These are phyloP conservation scores for Rhimphoctona megacephalus DNA, from an alignment of 2,888 invertebrate genomes.

Conservation along the genomic window DNA sequence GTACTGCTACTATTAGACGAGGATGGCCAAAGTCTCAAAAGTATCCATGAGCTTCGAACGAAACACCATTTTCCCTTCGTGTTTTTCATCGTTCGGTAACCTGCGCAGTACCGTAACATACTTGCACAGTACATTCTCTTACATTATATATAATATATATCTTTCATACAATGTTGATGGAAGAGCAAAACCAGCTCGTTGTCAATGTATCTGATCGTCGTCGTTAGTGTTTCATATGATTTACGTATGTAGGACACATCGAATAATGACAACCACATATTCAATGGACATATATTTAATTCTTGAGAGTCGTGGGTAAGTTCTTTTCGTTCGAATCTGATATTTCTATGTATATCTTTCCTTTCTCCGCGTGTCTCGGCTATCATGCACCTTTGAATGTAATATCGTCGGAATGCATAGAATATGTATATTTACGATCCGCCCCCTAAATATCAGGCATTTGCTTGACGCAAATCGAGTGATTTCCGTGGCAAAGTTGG, in stretches of 20 bases:
- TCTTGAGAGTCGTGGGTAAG: constrained; percentile 35
- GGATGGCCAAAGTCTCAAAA: constrained; percentile 42
- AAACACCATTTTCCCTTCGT: constrained; percentile 62
- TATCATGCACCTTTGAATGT: constrained; percentile 29
- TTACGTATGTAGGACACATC: constrained; percentile 53
- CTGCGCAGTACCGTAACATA: constrained; percentile 28
- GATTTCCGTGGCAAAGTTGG: constrained; percentile 71
- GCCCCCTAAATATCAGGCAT: constrained; percentile 62
- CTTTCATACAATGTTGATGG: constrained; percentile 6
- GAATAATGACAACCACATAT: constrained; percentile 38
- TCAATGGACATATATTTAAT: background rate
- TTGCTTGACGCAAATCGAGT: constrained; percentile 70
- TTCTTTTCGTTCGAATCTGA: constrained; percentile 2
- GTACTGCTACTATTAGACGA: constrained; percentile 1
- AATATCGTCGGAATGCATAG: constrained; percentile 28
- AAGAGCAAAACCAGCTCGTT: constrained; percentile 48
- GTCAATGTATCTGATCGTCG: constrained; percentile 58
- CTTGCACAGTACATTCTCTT: constrained; percentile 34
- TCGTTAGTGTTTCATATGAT: constrained; percentile 64
- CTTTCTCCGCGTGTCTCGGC: constrained; percentile 18
- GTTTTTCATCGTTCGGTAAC: constrained; percentile 51
- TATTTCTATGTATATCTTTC: constrained; percentile 24
- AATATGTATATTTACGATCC: constrained; percentile 40
- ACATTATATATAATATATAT: constrained; percentile 14
- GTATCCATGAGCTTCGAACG: constrained; percentile 46